Evolutionary conservation across 2,888 invertebrate genomes (phyloP).

Genomic region (Lycaena phlaeas): DNA sequence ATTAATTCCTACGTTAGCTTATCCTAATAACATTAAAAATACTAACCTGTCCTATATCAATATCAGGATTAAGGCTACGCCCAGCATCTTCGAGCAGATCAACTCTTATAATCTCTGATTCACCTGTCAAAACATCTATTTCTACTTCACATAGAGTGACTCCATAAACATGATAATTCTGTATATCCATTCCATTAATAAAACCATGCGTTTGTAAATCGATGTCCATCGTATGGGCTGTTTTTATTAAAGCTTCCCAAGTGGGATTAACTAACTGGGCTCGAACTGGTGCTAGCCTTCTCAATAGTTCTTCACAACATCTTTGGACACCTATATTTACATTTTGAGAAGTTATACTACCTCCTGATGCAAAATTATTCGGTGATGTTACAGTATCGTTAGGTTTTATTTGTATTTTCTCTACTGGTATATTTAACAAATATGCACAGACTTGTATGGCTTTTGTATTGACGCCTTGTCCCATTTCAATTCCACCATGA

Average conservation of each 20-base stretch:
- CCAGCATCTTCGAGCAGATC: constrained; percentile 81
- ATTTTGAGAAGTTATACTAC: constrained; percentile 57
- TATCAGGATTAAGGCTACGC: constrained; percentile 76
- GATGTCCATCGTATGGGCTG: constrained; percentile 57
- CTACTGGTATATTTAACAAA: constrained; percentile 76
- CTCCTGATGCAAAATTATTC: constrained; percentile 77
- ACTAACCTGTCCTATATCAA: constrained; percentile 79
- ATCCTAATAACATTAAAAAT: no score
- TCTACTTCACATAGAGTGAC: constrained; percentile 77
- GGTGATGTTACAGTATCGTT: constrained; percentile 74
- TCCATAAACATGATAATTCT: constrained; percentile 73
- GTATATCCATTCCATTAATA: constrained; percentile 47
- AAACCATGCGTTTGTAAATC: constrained; percentile 68
- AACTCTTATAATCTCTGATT: constrained; percentile 73
- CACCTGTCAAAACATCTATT: constrained; percentile 83
- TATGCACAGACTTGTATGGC: constrained; percentile 77
- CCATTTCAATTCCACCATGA: constrained; percentile 83
- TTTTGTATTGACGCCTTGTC: constrained; percentile 85
- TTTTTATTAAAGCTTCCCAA: constrained; percentile 70
- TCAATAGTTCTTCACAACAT: constrained; percentile 30
- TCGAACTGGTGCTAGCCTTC: constrained; percentile 46
- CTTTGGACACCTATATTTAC: constrained; percentile 32
- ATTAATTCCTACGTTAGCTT: no score
- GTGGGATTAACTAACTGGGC: constrained; percentile 54
- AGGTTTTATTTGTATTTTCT: constrained; percentile 77